These are phyloP conservation scores for Drosophila setifemur DNA, from an alignment of 1,140 invertebrate species.

Conservation along the genomic window DNA sequence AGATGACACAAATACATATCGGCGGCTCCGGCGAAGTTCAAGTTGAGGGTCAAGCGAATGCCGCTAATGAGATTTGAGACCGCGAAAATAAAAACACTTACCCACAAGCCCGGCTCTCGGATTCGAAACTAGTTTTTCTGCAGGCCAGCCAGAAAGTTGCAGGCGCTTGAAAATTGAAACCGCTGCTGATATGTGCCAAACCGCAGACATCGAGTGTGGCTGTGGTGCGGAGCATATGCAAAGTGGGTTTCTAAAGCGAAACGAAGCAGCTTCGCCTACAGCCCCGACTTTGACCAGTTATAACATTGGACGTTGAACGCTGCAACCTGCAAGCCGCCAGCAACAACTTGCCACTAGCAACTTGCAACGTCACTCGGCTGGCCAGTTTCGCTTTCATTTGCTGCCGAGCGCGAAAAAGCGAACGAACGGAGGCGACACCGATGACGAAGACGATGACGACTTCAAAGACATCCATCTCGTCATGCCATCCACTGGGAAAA, in stretches of 20 bases:
- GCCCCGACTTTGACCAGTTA: conserved; percentile 68
- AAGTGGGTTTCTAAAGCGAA: conserved; percentile 78
- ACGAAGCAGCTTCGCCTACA: conserved; percentile 14
- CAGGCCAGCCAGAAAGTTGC: conserved; percentile 40
- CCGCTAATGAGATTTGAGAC: conserved; percentile 63
- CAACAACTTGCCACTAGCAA: conserved; percentile 14
- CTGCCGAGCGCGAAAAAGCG: conserved; percentile 37
- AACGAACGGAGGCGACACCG: conserved; percentile 23
- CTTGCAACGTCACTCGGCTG: conserved; percentile 60
- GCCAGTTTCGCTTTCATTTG: conserved; percentile 78
- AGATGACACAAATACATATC: conserved; percentile 32
- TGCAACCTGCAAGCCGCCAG: conserved; percentile 16
- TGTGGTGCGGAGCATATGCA: conserved; percentile 53
- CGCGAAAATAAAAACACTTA: conserved; percentile 43
- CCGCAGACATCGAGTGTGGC: conserved; percentile 3
- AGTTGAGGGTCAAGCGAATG: conserved; percentile 62
- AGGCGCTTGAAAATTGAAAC: conserved; percentile 5
- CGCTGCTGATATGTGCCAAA: conserved; percentile 56
- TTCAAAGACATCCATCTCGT: conserved; percentile 36
- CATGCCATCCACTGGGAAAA: conserved; percentile 6
- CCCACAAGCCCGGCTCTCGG: conserved; percentile 23
- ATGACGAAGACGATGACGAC: conserved; percentile 30
- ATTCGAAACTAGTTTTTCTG: conserved; percentile 63
- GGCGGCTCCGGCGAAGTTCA: conserved; percentile 52
- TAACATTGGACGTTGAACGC: conserved; percentile 59